Percentiles rank a stretch among this genome's conserved stretches.
phyloP scores from a whole-genome alignment of 1,140 invertebrate genomes.

The Harpegnathos saltator region DNA sequence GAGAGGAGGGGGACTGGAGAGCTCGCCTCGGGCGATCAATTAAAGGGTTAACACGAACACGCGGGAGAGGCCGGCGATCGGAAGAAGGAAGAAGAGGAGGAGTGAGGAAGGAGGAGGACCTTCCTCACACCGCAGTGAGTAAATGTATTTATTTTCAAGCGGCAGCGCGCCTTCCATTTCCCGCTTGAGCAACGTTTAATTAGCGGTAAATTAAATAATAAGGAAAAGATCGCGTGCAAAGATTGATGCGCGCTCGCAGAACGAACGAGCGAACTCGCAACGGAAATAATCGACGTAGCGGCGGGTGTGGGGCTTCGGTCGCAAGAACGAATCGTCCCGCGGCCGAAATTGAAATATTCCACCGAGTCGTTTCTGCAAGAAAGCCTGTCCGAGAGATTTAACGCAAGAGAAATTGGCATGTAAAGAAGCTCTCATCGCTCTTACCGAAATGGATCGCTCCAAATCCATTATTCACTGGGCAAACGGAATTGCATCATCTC shows the following conservation, averaged over 20 bases:
- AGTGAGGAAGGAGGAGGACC: neutral
- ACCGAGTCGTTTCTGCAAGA: too few relatives aligned
- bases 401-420: too few relatives aligned
- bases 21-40: constrained; percentile 64
- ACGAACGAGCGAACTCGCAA: neutral
- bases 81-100: too few relatives aligned
- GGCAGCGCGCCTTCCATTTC: constrained; percentile 33
- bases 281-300: constrained; percentile 20
- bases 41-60: constrained; percentile 59
- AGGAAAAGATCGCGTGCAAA: constrained; percentile 21
- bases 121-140: constrained; percentile 12
- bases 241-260: constrained; percentile 16
- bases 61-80: constrained; percentile 32
- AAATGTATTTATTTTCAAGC: constrained; percentile 44
- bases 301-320: neutral
- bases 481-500: too few relatives aligned
- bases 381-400: too few relatives aligned
- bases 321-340: neutral
- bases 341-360: too few relatives aligned
- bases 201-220: constrained; percentile 58
- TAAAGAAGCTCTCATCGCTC: too few relatives aligned
- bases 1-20: constrained; percentile 23
- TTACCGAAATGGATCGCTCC: too few relatives aligned
- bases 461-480: too few relatives aligned
- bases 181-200: constrained; percentile 44